Evolutionary conservation across 2,113 vertebrate species (phyloP), one percentile per base, ranked within the genome.

Genomic region (Rhinolophus ferrumequinum): DNA sequence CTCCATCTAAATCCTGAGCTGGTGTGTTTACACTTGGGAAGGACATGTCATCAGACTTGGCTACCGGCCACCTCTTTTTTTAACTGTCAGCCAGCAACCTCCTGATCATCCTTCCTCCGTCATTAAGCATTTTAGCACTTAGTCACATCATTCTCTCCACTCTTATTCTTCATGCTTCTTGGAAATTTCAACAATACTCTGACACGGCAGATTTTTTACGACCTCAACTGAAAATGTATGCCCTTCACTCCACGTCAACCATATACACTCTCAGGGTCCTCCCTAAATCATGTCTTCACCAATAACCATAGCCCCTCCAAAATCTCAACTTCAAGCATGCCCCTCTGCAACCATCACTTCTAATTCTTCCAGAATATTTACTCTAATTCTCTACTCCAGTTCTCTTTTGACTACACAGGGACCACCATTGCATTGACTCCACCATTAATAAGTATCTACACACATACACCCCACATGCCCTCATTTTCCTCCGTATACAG

Each of bases 341-440:
- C 15, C 18, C 30, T 75, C 72, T 62, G 22, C 67, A 93, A 14
- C 6, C 30, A 30, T 38, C 44, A 30, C 22, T 15, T 5, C 14
- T 47, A 52, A 0, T 7, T 54, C n/a, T 80, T 54, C 54, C 8
- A 5, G 35, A 11, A 4, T 1, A 52, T 1, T 13, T 9, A 15
- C 73, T 76, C 26, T 41, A 13, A 15, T 28, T 73, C 33, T 52
- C 41, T 16, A 3, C 50, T 30, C 30, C 19, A 38, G 5, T 30
- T 33, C 11, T 52, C 67, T 76, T 24, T 41, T 33, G 35, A 50
- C 33, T 62, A 70, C 60, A 15, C 3, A 24, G 58, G 35, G 33
- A 8, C 58, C 5, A 3, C 8, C 60, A 24, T 5, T 66, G 44
- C 16, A 41, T 3, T 2, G 4, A 47, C 6, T 19, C 67, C 38